A percentile compares a stretch with the other conserved stretches of the same genome.
Evolutionary conservation across 2,797 vertebrate genomes (phyloP).

Genomic region (Chaetophractus vellerosus): DNA sequence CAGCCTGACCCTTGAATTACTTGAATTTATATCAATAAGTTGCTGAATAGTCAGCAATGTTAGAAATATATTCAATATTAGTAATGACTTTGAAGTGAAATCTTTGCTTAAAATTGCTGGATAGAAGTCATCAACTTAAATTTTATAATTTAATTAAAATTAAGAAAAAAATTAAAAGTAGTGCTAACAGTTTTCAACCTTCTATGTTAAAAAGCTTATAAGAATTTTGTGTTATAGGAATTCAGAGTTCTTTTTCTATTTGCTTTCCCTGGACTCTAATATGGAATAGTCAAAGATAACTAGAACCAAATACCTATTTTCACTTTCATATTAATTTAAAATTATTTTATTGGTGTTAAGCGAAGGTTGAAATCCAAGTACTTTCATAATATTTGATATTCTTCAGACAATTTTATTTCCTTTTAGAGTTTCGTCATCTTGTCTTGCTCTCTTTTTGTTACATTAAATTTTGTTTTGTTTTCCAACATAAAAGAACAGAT

Average conservation of each 20-base stretch:
- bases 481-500: neutral
- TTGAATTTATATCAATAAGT: constrained; percentile 83
- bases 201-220: constrained; percentile 31
- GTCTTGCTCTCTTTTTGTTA: neutral
- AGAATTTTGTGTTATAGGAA: neutral
- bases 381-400: neutral
- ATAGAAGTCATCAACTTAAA: constrained; percentile 36
- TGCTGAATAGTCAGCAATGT: constrained; percentile 76
- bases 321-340: constrained; percentile 47
- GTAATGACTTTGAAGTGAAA: constrained; percentile 77
- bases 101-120: constrained; percentile 48
- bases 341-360: constrained; percentile 45
- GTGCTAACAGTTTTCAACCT: constrained; percentile 36
- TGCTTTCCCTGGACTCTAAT: neutral
- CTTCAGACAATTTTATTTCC: constrained; percentile 46
- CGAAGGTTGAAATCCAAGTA: constrained; percentile 40
- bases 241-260: neutral
- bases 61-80: constrained; percentile 80
- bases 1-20: constrained; percentile 75
- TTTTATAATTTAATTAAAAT: constrained; percentile 72
- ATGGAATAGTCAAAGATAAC: neutral
- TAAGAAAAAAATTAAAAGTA: constrained; percentile 44
- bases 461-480: neutral
- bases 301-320: neutral
- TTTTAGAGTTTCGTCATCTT: neutral